A percentile compares a stretch with the other conserved stretches of the same genome.
phyloP scores from a whole-genome alignment of 2,113 vertebrate species.

The Prolemur simus region DNA sequence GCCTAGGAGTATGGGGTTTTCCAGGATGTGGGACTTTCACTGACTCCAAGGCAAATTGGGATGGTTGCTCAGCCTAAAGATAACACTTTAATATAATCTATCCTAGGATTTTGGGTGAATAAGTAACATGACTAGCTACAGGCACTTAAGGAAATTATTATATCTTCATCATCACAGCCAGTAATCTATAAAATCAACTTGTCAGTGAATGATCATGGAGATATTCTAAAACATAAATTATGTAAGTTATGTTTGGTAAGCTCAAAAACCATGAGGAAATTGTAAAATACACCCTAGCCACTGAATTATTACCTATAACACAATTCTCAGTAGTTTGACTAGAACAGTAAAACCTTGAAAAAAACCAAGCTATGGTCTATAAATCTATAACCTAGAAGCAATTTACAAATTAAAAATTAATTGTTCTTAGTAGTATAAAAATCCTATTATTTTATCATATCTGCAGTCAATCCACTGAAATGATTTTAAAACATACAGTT shows the following conservation, averaged over 20 bases:
- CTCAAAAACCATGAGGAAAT: neutral
- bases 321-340: neutral
- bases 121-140: neutral
- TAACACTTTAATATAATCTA: neutral
- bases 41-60: neutral
- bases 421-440: neutral
- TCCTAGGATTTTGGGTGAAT: neutral
- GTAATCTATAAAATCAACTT: neutral
- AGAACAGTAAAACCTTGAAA: neutral
- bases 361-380: neutral
- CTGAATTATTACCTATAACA: neutral
- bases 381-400: neutral
- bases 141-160: neutral
- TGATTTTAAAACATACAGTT: neutral
- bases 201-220: neutral
- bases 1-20: neutral
- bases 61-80: neutral
- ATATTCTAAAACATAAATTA: neutral
- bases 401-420: constrained; percentile 20
- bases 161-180: neutral
- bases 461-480: neutral
- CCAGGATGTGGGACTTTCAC: neutral
- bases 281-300: neutral
- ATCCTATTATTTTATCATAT: neutral
- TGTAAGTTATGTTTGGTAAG: neutral